These are phyloP conservation scores for Pollenia labialis DNA, from an alignment of 2,888 invertebrate species.

Conservation along the genomic window DNA sequence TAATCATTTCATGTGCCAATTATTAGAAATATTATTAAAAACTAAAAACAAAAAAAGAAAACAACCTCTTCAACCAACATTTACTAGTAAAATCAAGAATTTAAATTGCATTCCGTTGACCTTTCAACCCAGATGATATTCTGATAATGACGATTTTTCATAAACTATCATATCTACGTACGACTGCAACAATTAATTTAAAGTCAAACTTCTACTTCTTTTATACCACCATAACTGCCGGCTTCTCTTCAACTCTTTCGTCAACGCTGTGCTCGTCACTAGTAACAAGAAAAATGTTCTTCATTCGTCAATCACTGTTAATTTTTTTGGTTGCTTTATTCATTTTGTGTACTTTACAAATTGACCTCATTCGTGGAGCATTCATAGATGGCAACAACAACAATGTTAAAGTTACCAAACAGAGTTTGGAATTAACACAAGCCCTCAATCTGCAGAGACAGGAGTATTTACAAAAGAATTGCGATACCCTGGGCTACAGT, in stretches of 20 bases:
- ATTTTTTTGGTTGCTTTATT: constrained; percentile 72
- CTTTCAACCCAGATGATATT: constrained; percentile 62
- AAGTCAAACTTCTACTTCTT: constrained; percentile 37
- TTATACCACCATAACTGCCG: constrained; percentile 11
- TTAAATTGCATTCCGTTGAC: constrained; percentile 69
- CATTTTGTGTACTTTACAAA: constrained; percentile 72
- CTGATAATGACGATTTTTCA: constrained; percentile 62
- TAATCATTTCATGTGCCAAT: constrained; percentile 71
- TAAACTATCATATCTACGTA: constrained; percentile 26
- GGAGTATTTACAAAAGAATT: constrained; percentile 87
- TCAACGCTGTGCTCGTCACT: constrained; percentile 11
- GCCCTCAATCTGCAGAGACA: constrained; percentile 87
- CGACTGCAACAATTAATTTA: constrained; percentile 35
- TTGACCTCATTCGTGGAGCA: constrained; percentile 76
- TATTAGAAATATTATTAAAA: constrained; percentile 65
- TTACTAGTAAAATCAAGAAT: constrained; percentile 26
- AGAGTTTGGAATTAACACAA: constrained; percentile 87
- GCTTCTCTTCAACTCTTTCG: constrained; percentile 6
- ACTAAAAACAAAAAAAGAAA: constrained; percentile 68
- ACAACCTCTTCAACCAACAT: constrained; percentile 12
- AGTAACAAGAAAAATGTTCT: constrained; percentile 62
- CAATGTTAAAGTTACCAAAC: constrained; percentile 83
- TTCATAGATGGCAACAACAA: constrained; percentile 83
- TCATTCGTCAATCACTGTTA: constrained; percentile 73
- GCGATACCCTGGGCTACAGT: constrained; percentile 85